Evolutionary conservation across 2,113 vertebrate genomes (phyloP), one percentile per base, ranked within the genome.

Genomic region (Condylura cristata): DNA sequence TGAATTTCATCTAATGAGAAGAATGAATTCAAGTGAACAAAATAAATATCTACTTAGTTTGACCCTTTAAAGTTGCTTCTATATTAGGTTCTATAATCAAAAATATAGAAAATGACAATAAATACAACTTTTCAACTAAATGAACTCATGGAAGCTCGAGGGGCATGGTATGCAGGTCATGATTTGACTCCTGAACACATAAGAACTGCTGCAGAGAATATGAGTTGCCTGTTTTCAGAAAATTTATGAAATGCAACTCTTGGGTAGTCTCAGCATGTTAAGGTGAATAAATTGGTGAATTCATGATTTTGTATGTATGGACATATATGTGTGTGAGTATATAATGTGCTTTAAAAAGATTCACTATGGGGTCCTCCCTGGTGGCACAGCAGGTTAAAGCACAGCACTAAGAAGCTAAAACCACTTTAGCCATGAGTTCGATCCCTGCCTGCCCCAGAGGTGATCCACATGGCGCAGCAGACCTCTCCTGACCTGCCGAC

Each of bases 281-380:
- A 90, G 53, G 28, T 22, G 80, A 53, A 60, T 26, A 58, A 61
- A 53, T 8, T 66, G 18, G 20, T 60, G 46, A 92, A 46, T 56
- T 70, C 22, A 78, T 5, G 66, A 37, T 51, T 72, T 20, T 76
- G 32, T 20, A 5, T 72, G 12, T 72, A 11, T 74, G 26, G 20
- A 30, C 46, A 3, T 66, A 3, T 48, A 3, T 51, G 32, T 79
- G n/a, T n/a, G n/a, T n/a, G n/a, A n/a, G n/a, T n/a, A n/a, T n/a
- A n/a, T n/a, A n/a, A 13, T 14, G n/a, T 46, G 51, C 65, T 96
- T 95, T 81, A 58, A 91, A 89, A 90, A 91, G 44, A 89, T 34
- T 81, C 44, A 44, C 28, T n/a, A 85, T 4, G n/a, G 44, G 78
- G n/a, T n/a, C n/a, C n/a, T n/a, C n/a, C n/a, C n/a, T n/a, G n/a